A percentile compares a stretch with the other conserved stretches of the same genome.
These are phyloP conservation scores for Akabosia matsudoensis DNA, from an alignment of 1,140 invertebrate genomes.

Conservation along the genomic window DNA sequence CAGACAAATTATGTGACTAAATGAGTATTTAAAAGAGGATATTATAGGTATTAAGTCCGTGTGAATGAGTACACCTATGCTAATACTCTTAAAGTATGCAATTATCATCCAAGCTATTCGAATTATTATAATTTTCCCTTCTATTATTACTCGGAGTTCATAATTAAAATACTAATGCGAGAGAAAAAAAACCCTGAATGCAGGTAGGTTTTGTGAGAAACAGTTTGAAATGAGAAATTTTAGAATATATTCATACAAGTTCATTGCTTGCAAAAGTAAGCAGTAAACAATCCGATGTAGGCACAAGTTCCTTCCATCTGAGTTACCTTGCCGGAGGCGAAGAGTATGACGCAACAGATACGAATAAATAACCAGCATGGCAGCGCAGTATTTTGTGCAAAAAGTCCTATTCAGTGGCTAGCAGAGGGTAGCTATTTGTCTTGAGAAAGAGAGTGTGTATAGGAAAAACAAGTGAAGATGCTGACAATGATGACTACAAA, in stretches of 20 bases:
- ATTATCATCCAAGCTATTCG: too few species aligned
- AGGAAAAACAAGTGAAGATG: background rate
- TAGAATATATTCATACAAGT: too few species aligned
- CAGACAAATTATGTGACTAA: background rate
- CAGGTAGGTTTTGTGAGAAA: too few species aligned
- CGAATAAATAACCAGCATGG: background rate
- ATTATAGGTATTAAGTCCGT: too few species aligned
- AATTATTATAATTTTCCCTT: too few species aligned
- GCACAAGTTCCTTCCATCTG: background rate
- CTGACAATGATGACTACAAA: background rate
- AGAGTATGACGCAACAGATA: background rate
- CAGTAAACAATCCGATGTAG: background rate
- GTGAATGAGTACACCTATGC: background rate
- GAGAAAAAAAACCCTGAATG: too few species aligned
- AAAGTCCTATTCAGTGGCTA: background rate
- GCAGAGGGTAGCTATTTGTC: background rate
- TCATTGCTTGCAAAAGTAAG: too few species aligned
- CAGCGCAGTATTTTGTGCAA: background rate
- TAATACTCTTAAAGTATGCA: background rate
- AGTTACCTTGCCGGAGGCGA: slow-evolving; percentile 15
- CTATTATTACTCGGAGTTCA: too few species aligned
- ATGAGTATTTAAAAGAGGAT: background rate
- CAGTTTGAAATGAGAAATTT: too few species aligned
- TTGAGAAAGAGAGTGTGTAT: too few species aligned
- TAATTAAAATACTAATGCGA: too few species aligned